Evolutionary conservation across 2,888 invertebrate genomes (phyloP), one percentile per base, ranked within the genome.

Genomic region (Drosophila mulleri): DNA sequence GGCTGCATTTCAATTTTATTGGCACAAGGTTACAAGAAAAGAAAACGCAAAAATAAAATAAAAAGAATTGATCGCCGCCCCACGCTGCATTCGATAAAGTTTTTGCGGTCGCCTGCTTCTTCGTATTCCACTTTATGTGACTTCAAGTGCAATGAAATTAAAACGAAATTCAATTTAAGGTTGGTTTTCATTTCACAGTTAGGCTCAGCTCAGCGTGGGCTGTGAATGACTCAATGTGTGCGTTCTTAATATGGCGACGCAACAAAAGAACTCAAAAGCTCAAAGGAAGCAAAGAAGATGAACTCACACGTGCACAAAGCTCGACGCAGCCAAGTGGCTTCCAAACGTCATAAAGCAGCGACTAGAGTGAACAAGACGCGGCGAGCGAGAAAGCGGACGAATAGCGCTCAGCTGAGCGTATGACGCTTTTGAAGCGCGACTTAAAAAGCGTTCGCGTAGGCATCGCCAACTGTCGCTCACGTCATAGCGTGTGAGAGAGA

Each of bases 351-450:
- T 64, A 58, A 67, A 45, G n/a, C 64, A 47, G 14, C 26, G 54
- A 35, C 20, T 16, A 54, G 56, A 50, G 56, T 48, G 58, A 67
- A 63, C 29, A 37, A 50, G 63, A 57, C 47, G 48, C 44, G 56
- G n/a, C 42, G 67, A 48, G 2, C 14, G 67, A 48, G 16, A 16
- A 47, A 67, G 41, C 47, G 45, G 67, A 53, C 57, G 56, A 64
- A 60, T 50, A 54, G 60, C 68, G 87, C 80, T 75, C 82, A 88
- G 83, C 80, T 78, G 69, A 88, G 82, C 80, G 65, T 67, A 68
- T 88, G 78, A 85, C 82, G 82, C 73, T 70, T 77, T 72, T 74
- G 65, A 82, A 83, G 72, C 77, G 72, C 77, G 77, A 69, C 83
- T 85, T 82, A 45, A 70, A 72, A 62, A 62, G 54, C 54, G 42